phyloP scores from a whole-genome alignment of 1,140 invertebrate species.

The Trachelipus rathkii region DNA sequence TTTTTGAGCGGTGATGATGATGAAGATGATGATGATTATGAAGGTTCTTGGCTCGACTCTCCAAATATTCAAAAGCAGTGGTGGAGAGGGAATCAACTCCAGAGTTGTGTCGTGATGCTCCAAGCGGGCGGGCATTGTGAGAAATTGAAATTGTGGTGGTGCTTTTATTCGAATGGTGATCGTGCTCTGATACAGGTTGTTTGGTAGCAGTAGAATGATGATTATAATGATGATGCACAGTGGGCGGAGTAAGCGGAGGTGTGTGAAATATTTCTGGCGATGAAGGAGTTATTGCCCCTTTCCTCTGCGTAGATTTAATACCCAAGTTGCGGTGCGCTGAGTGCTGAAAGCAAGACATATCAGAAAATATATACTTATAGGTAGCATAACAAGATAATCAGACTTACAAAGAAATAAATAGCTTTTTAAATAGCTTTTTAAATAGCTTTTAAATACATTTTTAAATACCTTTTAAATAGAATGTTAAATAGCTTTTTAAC shows the following conservation, averaged over 20 bases:
- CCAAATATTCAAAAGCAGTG: not conserved
- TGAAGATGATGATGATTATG: not conserved
- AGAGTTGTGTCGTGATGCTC: not conserved
- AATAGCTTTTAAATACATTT: too few species aligned
- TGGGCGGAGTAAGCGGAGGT: conserved; percentile 9
- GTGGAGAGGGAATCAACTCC: not conserved
- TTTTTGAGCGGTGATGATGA: not conserved
- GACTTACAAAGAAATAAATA: too few species aligned
- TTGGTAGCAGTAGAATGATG: not conserved
- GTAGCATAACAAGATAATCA: too few species aligned
- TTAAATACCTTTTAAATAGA: too few species aligned
- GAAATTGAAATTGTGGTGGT: not conserved
- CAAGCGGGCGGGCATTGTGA: not conserved
- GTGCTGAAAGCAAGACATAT: not conserved
- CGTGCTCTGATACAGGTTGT: not conserved
- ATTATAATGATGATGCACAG: not conserved
- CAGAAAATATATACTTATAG: too few species aligned
- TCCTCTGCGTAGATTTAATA: not conserved
- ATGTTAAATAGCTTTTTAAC: too few species aligned
- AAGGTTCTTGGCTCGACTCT: not conserved
- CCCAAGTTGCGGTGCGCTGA: conserved; percentile 5
- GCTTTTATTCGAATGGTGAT: not conserved
- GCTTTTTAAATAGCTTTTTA: too few species aligned
- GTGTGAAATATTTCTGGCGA: conserved; percentile 7
- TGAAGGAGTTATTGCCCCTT: not conserved